Conservation (phyloP, 92 coral and sea anemone species). For the Virgularia gustaviana region DNA sequence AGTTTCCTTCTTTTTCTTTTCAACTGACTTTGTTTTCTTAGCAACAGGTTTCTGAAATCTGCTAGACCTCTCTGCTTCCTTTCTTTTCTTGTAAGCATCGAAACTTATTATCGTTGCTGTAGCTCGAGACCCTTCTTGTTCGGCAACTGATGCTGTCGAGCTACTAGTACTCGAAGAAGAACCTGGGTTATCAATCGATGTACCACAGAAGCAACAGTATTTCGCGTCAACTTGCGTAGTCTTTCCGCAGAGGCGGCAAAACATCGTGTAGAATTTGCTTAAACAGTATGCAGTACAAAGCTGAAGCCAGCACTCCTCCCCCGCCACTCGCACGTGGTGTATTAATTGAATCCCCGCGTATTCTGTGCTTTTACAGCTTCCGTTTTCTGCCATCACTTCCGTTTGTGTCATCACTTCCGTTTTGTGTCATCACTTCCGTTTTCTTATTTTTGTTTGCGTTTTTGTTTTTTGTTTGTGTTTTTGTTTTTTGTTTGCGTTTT, state of each 20-base stretch:
- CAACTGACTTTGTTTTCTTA: neutral
- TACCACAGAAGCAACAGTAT: neutral
- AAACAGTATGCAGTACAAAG: neutral
- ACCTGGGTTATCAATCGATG: neutral
- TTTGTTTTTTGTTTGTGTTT: no score
- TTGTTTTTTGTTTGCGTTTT: no score
- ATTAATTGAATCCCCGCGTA: neutral
- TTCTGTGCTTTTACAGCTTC: neutral
- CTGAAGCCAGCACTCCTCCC: neutral
- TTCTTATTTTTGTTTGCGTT: neutral
- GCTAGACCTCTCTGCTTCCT: neutral
- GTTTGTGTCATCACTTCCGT: neutral
- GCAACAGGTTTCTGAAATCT: neutral
- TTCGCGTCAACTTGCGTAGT: neutral
- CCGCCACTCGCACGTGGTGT: neutral
- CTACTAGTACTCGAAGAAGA: no score
- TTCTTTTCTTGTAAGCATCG: neutral
- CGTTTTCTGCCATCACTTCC: neutral
- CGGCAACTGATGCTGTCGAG: neutral
- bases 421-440: neutral
- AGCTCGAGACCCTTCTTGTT: neutral
- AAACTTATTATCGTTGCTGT: neutral
- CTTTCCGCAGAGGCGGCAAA: neutral
- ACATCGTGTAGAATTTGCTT: neutral
- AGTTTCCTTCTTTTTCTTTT: slow-evolving; percentile 13